These are phyloP conservation scores for Chlorocebus sabaeus DNA, from an alignment of 2,113 vertebrate species.

Conservation along the genomic window DNA sequence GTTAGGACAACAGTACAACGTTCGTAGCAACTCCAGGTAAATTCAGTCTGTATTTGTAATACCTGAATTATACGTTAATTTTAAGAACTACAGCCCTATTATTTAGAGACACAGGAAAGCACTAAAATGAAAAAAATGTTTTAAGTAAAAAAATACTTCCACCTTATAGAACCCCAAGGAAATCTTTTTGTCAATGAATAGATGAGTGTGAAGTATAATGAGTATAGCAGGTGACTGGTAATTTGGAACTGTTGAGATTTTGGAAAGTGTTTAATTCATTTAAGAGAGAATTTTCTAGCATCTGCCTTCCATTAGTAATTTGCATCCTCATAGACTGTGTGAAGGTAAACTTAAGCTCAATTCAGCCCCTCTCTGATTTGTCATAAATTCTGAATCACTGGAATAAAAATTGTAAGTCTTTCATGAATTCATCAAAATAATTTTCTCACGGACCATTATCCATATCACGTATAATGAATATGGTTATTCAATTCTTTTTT, in stretches of 20 bases:
- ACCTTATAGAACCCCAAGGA: not conserved
- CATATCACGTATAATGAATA: not conserved
- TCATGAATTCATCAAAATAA: not conserved
- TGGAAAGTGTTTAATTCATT: not conserved
- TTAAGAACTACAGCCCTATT: not conserved
- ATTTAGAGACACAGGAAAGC: not conserved
- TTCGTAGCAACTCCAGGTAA: not conserved
- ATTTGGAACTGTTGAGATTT: not conserved
- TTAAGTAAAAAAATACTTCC: not conserved
- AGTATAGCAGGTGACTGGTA: not conserved
- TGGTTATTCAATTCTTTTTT: not conserved
- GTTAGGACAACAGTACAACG: not conserved
- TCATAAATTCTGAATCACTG: not conserved
- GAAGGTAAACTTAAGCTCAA: not conserved
- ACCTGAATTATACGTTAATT: not conserved
- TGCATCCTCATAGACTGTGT: not conserved
- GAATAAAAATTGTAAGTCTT: not conserved
- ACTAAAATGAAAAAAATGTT: not conserved
- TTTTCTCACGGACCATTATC: not conserved
- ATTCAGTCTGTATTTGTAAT: not conserved
- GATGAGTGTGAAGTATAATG: not conserved
- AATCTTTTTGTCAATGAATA: not conserved
- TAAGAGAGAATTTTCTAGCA: not conserved
- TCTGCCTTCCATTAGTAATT: not conserved
- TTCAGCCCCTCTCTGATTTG: not conserved